A percentile compares a stretch with the other conserved stretches of the same genome.
Conservation (phyloP, 2,113 vertebrate species). For the Pseudorhombus dupliciocellatus region DNA sequence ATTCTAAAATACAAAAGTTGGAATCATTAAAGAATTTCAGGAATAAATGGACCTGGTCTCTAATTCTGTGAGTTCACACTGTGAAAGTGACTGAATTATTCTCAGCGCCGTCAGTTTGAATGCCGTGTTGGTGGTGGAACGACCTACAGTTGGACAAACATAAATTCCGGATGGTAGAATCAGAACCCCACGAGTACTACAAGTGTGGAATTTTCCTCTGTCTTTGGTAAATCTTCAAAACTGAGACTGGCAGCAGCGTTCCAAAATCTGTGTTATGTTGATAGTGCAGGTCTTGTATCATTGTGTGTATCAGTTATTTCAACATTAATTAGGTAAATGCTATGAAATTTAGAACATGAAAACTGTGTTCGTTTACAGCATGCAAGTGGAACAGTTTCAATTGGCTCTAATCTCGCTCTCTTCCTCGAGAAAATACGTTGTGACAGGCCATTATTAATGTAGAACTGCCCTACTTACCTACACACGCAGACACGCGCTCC, state of each 20-base stretch:
- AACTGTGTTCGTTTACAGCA: constrained; percentile 8
- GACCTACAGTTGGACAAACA: constrained; percentile 1
- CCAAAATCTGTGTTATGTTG: constrained; percentile 2
- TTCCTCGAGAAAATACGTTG: constrained; percentile 28
- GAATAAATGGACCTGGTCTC: no score
- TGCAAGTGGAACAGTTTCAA: constrained; percentile 36
- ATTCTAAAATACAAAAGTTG: no score
- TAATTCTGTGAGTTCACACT: neutral
- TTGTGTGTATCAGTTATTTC: constrained; percentile 7
- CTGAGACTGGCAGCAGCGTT: constrained; percentile 5
- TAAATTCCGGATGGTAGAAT: neutral
- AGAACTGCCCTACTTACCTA: constrained; percentile 55
- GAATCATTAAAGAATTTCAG: no score
- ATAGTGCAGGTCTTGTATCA: neutral
- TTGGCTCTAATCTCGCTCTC: constrained; percentile 34
- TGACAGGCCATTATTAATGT: constrained; percentile 73
- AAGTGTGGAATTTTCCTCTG: neutral
- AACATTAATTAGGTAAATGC: neutral
- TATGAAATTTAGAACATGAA: constrained; percentile 2
- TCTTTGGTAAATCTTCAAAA: neutral
- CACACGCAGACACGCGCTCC: constrained; percentile 10
- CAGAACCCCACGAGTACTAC: neutral
- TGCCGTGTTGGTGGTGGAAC: neutral
- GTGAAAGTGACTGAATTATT: neutral
- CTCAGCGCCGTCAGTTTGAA: neutral